Evolutionary conservation across 1,140 invertebrate species (phyloP).

Genomic region (Eulimnadia texana): DNA sequence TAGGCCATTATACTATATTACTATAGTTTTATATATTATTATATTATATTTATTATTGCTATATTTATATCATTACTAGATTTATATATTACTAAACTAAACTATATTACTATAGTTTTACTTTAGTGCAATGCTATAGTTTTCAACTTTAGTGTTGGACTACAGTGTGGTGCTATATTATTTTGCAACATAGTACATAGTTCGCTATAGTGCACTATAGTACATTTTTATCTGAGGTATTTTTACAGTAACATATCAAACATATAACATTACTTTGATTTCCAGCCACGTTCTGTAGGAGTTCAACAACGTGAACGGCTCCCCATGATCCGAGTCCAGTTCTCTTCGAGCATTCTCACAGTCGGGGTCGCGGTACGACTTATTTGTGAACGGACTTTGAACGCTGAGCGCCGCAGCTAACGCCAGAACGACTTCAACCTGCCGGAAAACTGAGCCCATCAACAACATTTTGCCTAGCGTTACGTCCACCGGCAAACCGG

Average conservation of each 20-base stretch:
- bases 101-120: too few species aligned
- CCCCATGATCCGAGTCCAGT: constrained; percentile 84
- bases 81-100: too few species aligned
- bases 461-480: constrained; percentile 92
- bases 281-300: constrained; percentile 80
- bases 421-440: constrained; percentile 81
- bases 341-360: constrained; percentile 61
- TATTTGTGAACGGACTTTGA: constrained; percentile 80
- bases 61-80: too few species aligned
- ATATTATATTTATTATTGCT: too few species aligned
- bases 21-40: too few species aligned
- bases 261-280: constrained; percentile 37
- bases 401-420: constrained; percentile 84
- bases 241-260: background rate
- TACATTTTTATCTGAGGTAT: background rate
- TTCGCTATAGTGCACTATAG: background rate
- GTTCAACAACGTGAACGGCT: constrained; percentile 82
- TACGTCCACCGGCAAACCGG: constrained; percentile 85
- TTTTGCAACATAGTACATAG: too few species aligned
- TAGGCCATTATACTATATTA: too few species aligned
- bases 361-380: constrained; percentile 69
- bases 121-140: too few species aligned
- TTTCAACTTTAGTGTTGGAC: too few species aligned
- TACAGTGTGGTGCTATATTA: too few species aligned
- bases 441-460: constrained; percentile 75